These are phyloP conservation scores for Lobophora halterata DNA, from an alignment of 2,888 invertebrate genomes.

Conservation along the genomic window DNA sequence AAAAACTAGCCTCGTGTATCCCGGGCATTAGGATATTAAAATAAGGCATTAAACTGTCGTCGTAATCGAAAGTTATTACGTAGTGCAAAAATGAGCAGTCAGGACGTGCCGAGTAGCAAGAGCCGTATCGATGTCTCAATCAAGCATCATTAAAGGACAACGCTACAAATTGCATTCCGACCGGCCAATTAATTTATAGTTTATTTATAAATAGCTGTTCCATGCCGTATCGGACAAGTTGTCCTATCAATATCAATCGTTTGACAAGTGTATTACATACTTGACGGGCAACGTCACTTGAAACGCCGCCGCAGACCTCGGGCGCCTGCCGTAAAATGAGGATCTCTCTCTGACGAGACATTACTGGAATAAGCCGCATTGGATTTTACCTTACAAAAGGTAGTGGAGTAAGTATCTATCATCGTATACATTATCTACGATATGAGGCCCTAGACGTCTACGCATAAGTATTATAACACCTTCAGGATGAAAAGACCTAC, in stretches of 20 bases:
- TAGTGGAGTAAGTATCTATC: no score
- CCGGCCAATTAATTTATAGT: constrained; percentile 48
- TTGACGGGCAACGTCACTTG: constrained; percentile 33
- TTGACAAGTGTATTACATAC: constrained; percentile 49
- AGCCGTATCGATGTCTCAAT: constrained; percentile 42
- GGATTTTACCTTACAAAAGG: no score
- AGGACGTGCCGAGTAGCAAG: constrained; percentile 22
- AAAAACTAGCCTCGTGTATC: no score
- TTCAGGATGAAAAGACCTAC: no score
- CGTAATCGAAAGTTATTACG: constrained; percentile 13
- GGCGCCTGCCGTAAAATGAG: constrained; percentile 25
- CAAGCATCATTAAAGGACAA: constrained; percentile 46
- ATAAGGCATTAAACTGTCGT: constrained; percentile 11
- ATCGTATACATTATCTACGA: no score
- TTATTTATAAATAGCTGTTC: constrained; percentile 43
- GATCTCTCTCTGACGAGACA: constrained; percentile 20
- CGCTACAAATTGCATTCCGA: constrained; percentile 47
- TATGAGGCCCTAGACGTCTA: no score
- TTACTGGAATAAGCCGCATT: constrained; percentile 20
- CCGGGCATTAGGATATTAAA: constrained; percentile 4
- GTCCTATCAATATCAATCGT: constrained; percentile 54
- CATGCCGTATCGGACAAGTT: constrained; percentile 39
- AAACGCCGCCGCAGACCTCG: constrained; percentile 28
- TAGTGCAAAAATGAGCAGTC: constrained; percentile 24
- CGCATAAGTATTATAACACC: no score